These are phyloP conservation scores for Myopa testacea DNA, from an alignment of 2,888 invertebrate genomes.

Conservation along the genomic window DNA sequence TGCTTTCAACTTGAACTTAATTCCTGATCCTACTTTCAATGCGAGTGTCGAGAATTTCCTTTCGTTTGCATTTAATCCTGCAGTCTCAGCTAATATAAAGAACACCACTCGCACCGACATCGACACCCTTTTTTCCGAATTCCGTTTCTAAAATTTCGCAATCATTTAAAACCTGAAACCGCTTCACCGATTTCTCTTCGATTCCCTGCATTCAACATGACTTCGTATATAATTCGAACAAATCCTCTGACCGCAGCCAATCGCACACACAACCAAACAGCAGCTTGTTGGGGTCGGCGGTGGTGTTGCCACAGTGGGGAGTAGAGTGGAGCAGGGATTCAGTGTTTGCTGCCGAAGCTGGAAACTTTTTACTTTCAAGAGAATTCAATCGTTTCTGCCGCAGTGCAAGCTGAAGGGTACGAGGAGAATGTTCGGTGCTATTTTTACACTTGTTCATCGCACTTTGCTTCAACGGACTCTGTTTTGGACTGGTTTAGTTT, in stretches of 20 bases:
- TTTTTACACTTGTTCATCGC: slow-evolving; percentile 34
- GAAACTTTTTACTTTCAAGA: slow-evolving; percentile 20
- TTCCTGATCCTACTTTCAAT: no score
- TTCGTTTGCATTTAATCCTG: background rate
- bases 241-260: slow-evolving; percentile 36
- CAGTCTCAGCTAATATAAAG: background rate
- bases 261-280: slow-evolving; percentile 23
- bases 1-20: no score
- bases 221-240: slow-evolving; percentile 25
- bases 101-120: background rate
- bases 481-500: background rate
- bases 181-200: background rate
- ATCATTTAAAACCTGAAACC: background rate
- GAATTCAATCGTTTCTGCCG: slow-evolving; percentile 28
- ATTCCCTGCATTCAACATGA: background rate
- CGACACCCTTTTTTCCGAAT: background rate
- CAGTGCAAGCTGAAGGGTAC: slow-evolving; percentile 24
- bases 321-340: background rate
- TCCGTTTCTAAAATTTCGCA: background rate
- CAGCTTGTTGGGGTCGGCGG: background rate
- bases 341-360: slow-evolving; percentile 3
- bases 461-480: slow-evolving; percentile 4
- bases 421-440: slow-evolving; percentile 36
- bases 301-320: background rate
- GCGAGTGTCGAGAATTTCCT: background rate